These are phyloP conservation scores for Clamator glandarius DNA, from an alignment of 2,797 vertebrate genomes.

Conservation along the genomic window DNA sequence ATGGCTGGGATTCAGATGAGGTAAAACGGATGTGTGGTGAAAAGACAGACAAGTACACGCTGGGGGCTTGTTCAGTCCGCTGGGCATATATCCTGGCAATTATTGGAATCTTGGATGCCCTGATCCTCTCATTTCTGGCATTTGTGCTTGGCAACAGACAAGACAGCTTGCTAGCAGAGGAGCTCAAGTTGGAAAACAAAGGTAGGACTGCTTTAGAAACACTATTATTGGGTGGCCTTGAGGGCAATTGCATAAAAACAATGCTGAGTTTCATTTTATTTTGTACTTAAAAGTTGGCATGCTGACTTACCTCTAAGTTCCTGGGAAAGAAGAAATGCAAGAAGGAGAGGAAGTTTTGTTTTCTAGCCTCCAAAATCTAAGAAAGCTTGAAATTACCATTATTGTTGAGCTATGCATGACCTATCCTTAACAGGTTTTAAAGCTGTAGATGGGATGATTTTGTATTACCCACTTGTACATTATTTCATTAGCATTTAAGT, in stretches of 20 bases:
- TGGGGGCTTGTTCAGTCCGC: constrained; percentile 96
- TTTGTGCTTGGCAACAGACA: constrained; percentile 98
- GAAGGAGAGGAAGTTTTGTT: not conserved
- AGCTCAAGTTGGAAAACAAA: constrained; percentile 98
- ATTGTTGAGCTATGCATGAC: not conserved
- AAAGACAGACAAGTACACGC: constrained; percentile 96
- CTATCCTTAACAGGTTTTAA: not conserved
- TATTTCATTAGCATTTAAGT: constrained; percentile 6
- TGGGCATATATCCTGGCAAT: constrained; percentile 99
- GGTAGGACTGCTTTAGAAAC: constrained; percentile 75
- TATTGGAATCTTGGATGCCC: constrained; percentile 97
- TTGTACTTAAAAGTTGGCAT: not conserved
- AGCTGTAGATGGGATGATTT: not conserved
- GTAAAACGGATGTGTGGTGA: constrained; percentile 98
- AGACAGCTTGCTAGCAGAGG: constrained; percentile 95
- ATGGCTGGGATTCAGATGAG: constrained; percentile 98
- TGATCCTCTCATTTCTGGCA: constrained; percentile 97
- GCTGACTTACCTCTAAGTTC: not conserved
- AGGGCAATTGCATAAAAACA: constrained; percentile 17
- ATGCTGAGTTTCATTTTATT: not conserved
- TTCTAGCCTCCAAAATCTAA: not conserved
- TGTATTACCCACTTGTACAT: not conserved
- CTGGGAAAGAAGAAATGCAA: not conserved
- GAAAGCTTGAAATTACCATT: not conserved
- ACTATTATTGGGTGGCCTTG: not conserved